These are phyloP conservation scores for Corythucha ciliata DNA, from an alignment of 2,888 invertebrate species.

Conservation along the genomic window DNA sequence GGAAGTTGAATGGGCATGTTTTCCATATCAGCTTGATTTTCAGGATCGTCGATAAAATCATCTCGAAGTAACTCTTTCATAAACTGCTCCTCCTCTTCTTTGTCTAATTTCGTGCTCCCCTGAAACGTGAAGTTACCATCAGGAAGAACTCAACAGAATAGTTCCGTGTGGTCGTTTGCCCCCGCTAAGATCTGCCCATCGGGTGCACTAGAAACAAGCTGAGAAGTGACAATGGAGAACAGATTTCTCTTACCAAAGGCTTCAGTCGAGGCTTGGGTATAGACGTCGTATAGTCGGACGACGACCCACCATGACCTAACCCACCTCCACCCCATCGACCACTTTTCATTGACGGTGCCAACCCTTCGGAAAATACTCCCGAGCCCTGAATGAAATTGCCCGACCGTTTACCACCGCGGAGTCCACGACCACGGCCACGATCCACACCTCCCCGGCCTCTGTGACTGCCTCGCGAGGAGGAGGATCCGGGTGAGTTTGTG, in stretches of 20 bases:
- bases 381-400: conserved; percentile 24
- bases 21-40: conserved; percentile 29
- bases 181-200: too few species aligned
- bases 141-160: not conserved
- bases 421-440: conserved; percentile 7
- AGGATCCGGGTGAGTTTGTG: too few species aligned
- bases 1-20: conserved; percentile 32
- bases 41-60: conserved; percentile 34
- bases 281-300: not conserved
- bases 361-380: conserved; percentile 30
- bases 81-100: conserved; percentile 32
- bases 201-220: not conserved
- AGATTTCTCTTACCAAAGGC: too few species aligned
- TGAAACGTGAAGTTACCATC: too few species aligned
- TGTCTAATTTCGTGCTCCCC: conserved; percentile 29
- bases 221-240: too few species aligned
- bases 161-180: not conserved
- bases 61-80: conserved; percentile 33
- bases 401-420: conserved; percentile 15
- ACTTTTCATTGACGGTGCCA: conserved; percentile 25
- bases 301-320: conserved; percentile 12
- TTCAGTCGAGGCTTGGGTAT: conserved; percentile 11
- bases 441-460: conserved; percentile 8
- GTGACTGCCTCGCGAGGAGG: not conserved
- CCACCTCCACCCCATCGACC: conserved; percentile 9